These are phyloP conservation scores for Cartodere bifasciata DNA, from an alignment of 2,888 invertebrate genomes.

Conservation along the genomic window DNA sequence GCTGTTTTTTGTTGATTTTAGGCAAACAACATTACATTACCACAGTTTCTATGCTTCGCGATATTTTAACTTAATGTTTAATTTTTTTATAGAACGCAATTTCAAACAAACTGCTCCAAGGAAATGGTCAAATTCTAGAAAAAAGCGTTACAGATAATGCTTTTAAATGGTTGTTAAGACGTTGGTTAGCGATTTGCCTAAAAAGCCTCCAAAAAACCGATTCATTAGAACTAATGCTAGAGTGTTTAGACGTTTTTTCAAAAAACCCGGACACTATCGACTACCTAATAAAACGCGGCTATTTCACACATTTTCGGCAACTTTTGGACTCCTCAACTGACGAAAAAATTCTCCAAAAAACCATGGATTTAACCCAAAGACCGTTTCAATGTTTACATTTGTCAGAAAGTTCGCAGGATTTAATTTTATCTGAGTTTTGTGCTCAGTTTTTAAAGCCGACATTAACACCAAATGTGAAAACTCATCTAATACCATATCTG, in stretches of 20 bases:
- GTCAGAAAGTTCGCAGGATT: conserved; percentile 38
- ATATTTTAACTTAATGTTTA: too few relatives aligned
- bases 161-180: conserved; percentile 36
- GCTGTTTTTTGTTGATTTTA: too few relatives aligned
- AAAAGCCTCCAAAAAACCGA: conserved; percentile 20
- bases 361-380: conserved; percentile 62
- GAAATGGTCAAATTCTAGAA: too few relatives aligned
- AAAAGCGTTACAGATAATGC: conserved; percentile 21
- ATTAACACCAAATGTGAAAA: conserved; percentile 54
- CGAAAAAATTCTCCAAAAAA: conserved; percentile 39
- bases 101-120: too few relatives aligned
- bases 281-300: conserved; percentile 49
- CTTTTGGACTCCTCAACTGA: conserved; percentile 57
- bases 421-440: conserved; percentile 45
- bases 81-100: too few relatives aligned
- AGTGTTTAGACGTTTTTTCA: conserved; percentile 69
- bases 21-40: too few relatives aligned
- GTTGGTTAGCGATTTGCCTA: conserved; percentile 28
- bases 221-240: conserved; percentile 54
- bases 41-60: too few relatives aligned
- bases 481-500: conserved; percentile 58
- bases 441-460: conserved; percentile 52
- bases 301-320: conserved; percentile 58
- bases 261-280: conserved; percentile 36
- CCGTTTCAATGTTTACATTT: conserved; percentile 51